A percentile compares a stretch with the other conserved stretches of the same genome.
Conservation (phyloP, 2,797 vertebrate genomes). For the Alcedo atthis region DNA sequence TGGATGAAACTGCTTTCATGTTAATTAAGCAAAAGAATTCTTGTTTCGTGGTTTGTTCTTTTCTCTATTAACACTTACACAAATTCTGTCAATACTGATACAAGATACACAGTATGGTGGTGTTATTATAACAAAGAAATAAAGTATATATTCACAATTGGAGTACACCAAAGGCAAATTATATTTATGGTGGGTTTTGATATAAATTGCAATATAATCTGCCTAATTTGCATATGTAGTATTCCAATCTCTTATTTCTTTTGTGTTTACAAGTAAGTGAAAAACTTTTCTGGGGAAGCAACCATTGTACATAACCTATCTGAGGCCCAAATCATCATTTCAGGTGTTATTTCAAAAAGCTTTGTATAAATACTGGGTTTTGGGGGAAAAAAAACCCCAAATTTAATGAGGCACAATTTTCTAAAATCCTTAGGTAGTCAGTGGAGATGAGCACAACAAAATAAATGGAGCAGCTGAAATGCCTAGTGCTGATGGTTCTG, state of each 20-base stretch:
- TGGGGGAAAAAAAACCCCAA: neutral
- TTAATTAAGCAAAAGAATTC: neutral
- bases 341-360: neutral
- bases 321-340: neutral
- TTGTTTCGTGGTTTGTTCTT: neutral
- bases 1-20: neutral
- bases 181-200: neutral
- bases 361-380: neutral
- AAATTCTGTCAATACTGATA: neutral
- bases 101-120: neutral
- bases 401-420: neutral
- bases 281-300: neutral
- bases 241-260: neutral
- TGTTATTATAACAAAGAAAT: neutral
- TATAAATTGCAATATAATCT: neutral
- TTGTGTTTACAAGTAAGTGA: neutral
- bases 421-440: neutral
- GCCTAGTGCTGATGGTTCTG: too few species aligned
- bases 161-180: neutral
- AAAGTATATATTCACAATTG: neutral
- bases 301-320: fast-evolving
- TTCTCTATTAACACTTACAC: neutral
- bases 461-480: neutral
- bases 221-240: neutral
- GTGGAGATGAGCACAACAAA: neutral